Evolutionary conservation across 2,113 vertebrate species (phyloP).

Genomic region (Rhinolophus sinicus): DNA sequence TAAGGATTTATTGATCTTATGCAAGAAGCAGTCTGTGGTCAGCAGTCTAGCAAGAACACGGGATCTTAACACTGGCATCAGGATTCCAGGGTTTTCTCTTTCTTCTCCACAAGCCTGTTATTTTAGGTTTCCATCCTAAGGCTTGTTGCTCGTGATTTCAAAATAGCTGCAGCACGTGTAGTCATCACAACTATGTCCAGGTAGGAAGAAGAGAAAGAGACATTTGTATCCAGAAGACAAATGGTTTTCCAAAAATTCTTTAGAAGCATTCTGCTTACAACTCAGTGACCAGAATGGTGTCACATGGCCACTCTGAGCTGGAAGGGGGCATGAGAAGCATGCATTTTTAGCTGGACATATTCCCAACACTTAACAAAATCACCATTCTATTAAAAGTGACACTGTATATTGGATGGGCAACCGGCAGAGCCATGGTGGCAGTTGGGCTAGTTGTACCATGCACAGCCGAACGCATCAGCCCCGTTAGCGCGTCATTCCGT

Average conservation of each 20-base stretch:
- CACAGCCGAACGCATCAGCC: background rate
- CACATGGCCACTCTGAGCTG: background rate
- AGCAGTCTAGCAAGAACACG: background rate
- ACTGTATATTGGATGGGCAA: background rate
- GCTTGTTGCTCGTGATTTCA: background rate
- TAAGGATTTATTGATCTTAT: background rate
- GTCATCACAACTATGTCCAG: background rate
- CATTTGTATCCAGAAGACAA: background rate
- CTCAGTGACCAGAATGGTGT: background rate
- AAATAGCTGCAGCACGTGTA: background rate
- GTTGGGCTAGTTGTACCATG: too few species aligned
- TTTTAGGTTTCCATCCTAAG: background rate
- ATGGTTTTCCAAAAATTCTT: background rate
- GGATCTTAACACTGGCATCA: background rate
- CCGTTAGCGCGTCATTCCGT: accelerated
- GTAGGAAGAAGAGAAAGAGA: background rate
- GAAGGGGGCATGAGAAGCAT: background rate
- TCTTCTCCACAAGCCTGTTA: background rate
- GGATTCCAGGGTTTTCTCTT: background rate
- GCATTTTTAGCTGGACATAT: background rate
- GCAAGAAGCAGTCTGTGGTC: background rate
- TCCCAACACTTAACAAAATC: background rate
- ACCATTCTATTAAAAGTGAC: background rate
- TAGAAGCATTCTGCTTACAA: background rate
- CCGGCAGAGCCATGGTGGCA: background rate